Percentiles rank a stretch among this genome's conserved stretches.
These are phyloP conservation scores for Hylomyscus alleni DNA, from an alignment of 2,797 vertebrate genomes.

Conservation along the genomic window DNA sequence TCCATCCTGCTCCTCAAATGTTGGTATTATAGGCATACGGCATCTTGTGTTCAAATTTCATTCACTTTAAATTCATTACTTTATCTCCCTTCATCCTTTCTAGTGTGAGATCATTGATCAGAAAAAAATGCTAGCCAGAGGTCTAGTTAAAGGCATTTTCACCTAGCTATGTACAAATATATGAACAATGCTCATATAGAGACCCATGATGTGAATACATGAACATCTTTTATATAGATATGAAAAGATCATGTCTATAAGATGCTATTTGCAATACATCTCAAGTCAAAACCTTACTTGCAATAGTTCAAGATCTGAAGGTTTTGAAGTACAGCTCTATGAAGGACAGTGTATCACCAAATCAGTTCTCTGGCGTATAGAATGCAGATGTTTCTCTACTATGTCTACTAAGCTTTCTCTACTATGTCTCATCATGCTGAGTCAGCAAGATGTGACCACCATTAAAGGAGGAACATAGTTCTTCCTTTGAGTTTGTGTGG, in stretches of 20 bases:
- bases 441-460: not conserved
- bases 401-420: not conserved
- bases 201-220: not conserved
- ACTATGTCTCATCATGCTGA: not conserved
- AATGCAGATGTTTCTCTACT: conserved; percentile 17
- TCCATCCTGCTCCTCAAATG: not conserved
- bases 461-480: not conserved
- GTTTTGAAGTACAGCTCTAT: conserved; percentile 2
- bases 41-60: not conserved
- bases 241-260: not conserved
- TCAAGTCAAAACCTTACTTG: not conserved
- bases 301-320: not conserved
- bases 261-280: conserved; percentile 2
- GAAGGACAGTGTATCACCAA: not conserved
- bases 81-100: not conserved
- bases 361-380: not conserved
- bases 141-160: not conserved
- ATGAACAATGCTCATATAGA: not conserved
- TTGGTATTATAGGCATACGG: not conserved
- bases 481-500: not conserved
- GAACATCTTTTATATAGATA: not conserved
- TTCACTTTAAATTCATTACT: not conserved
- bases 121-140: not conserved
- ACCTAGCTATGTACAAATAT: not conserved
- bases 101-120: not conserved